Evolutionary conservation across 2,888 invertebrate species (phyloP), one percentile per base, ranked within the genome.

Genomic region (Leucophora obtusa): DNA sequence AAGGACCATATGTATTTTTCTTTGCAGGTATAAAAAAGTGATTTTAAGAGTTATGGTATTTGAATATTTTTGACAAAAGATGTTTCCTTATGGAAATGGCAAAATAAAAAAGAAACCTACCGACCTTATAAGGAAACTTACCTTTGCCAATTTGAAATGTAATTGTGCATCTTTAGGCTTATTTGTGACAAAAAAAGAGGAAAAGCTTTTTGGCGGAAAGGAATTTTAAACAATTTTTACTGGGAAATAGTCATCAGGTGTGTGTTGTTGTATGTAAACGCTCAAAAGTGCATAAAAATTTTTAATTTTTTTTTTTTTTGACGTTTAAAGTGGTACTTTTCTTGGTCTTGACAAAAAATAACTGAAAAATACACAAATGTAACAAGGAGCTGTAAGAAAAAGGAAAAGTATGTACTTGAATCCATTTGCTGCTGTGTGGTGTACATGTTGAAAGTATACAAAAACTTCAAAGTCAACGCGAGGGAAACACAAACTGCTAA

Each of bases 401-500:
- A 73, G 68, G 60, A 70, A 81, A 74, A 81, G 81, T 77, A 77
- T 81, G 65, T 24, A 81, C 81, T 81, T 81, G 70, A 70, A 70
- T 60, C 73, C 28, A 74, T 59, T 73, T 69, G 72, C 80, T 43
- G 58, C 56, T 28, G 28, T 28, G 28, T 28, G 28, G 28, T 28
- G 28, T 28, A 65, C n/a, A 47, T 66, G 6, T 47, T 14, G 43
- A 51, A 65, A 35, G 35, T 18, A 63, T 43, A 71, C 15, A 76
- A 77, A 62, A 77, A 74, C 81, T 81, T 81, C 81, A 81, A 81
- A 81, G 81, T 81, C 77, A 81, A 77, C 73, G 50, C 59, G n/a
- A 65, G 63, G 17, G 14, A 54, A 59, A 54, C 28, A 15, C 7
- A 38, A 24, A 47, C 62, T 28, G 28, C 28, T 28, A 59, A 62